phyloP scores from a whole-genome alignment of 2,797 vertebrate species.

The Lagodon rhomboides region DNA sequence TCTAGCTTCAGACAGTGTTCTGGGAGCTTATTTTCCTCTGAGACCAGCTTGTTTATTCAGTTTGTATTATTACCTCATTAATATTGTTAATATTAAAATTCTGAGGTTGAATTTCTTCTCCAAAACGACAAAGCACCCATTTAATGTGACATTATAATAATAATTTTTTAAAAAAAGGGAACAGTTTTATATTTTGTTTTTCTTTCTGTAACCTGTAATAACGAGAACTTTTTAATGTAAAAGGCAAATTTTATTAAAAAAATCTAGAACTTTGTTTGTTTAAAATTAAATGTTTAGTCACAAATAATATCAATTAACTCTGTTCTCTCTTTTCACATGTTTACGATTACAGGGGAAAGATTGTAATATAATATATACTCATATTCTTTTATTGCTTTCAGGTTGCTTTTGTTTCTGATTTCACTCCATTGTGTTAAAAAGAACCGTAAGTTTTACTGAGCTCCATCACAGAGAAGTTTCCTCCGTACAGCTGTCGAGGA shows the following conservation, averaged over 20 bases:
- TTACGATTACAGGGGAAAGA: background rate
- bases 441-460: background rate
- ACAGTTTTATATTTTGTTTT: background rate
- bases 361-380: background rate
- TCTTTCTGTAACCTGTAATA: background rate
- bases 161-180: too few species aligned
- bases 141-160: too few species aligned
- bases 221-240: background rate
- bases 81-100: too few species aligned
- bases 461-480: background rate
- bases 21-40: too few species aligned
- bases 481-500: constrained; percentile 3
- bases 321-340: background rate
- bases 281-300: constrained; percentile 1
- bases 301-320: background rate
- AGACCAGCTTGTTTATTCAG: too few species aligned
- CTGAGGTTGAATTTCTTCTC: too few species aligned
- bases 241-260: background rate
- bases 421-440: background rate
- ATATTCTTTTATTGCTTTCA: background rate
- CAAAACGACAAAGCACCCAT: too few species aligned
- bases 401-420: background rate
- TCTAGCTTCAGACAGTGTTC: too few species aligned
- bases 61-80: too few species aligned
- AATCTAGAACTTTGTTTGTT: background rate